Evolutionary conservation across 2,797 vertebrate genomes (phyloP), one percentile per base, ranked within the genome.

Genomic region (Melanotaenia parkinsoni): DNA sequence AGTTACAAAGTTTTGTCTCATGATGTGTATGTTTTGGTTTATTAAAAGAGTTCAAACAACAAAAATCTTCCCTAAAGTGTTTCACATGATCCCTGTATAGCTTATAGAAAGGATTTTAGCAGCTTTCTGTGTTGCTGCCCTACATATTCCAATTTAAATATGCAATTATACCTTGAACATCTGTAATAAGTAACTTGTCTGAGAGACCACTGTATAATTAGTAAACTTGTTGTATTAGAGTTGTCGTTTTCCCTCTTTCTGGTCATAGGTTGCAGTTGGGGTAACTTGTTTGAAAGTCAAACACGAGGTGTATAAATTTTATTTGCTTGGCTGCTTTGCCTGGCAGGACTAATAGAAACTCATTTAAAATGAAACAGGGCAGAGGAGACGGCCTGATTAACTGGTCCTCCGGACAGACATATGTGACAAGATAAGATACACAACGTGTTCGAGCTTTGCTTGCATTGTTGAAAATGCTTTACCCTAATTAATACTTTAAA

Each of bases 351-450:
- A 69, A 79, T 79, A 84, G 51, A 88, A 88, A 70, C 71, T 83
- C 77, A 82, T 86, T 66, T 80, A 78, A 86, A 85, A 80, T 81
- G 74, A 88, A 85, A 74, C 63, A 50, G 58, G 72, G 57, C 63
- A 38, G 72, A 80, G 71, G 35, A 85, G 77, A 84, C 80, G 73
- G 78, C 61, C 82, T 83, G 69, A 90, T 91, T 89, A 89, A 83
- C 73, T 82, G 85, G 65, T 89, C 85, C 82, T 64, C 71, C 63
- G 72, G 81, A 86, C 71, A 87, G 82, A 80, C 87, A 82, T 86
- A 82, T 86, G 76, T 67, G 26, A 89, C 53, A 63, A 76, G 59
- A 76, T 63, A 26, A 83, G 77, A 83, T 33, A 63, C 77, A 78
- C 80, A 70, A 68, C 71, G 82, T 78, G 81, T 80, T 86, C 77